Conservation (phyloP, 1,140 invertebrate genomes). For the Thereuonema tuberculata region DNA sequence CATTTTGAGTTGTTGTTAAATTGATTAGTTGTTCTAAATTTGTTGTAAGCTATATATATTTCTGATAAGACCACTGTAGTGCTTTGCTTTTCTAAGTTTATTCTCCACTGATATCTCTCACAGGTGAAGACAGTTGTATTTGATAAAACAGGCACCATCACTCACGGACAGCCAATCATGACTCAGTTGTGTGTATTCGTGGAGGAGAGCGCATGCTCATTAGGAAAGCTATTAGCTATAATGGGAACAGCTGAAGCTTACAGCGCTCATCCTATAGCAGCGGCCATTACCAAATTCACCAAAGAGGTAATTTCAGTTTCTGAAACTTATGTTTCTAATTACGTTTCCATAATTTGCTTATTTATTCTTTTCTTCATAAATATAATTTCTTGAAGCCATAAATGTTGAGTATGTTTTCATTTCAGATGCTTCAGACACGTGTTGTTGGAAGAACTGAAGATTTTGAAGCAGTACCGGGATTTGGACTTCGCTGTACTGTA, state of each 20-base stretch:
- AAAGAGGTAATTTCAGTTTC: constrained; percentile 54
- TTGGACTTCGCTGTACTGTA: constrained; percentile 68
- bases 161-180: constrained; percentile 71
- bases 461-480: constrained; percentile 79
- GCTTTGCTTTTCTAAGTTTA: no score
- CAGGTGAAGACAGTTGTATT: constrained; percentile 86
- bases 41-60: no score
- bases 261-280: constrained; percentile 94
- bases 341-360: no score
- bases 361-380: no score
- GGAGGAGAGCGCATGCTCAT: constrained; percentile 43
- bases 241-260: constrained; percentile 80
- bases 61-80: no score
- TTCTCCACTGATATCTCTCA: constrained; percentile 16
- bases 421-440: constrained; percentile 44
- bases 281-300: constrained; percentile 84
- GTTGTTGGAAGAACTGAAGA: constrained; percentile 51
- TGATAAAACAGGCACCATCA: constrained; percentile 98
- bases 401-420: no score
- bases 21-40: no score
- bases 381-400: no score
- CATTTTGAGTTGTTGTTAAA: no score
- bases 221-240: constrained; percentile 57
- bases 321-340: no score
- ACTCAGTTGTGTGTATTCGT: constrained; percentile 59